Evolutionary conservation across 2,113 vertebrate genomes (phyloP), one percentile per base, ranked within the genome.

Genomic region (Phycodurus eques): DNA sequence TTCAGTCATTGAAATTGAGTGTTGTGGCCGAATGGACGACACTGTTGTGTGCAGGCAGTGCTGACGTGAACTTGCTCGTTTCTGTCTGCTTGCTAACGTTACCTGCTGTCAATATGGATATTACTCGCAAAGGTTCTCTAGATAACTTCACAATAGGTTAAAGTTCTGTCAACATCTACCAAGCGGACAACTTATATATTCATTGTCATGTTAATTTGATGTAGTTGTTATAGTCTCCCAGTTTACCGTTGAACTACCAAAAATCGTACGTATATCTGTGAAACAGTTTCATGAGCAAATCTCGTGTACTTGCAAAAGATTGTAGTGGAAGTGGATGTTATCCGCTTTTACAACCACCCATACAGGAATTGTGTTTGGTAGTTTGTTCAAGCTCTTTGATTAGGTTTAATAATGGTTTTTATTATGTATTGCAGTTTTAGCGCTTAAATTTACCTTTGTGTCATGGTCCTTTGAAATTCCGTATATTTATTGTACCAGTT

Each of bases 11-110:
- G 7, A 47, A 66, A n/a, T 1, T 10, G 9, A 39, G 8, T 54
- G 0, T 46, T 69, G 42, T 0, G 6, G 8, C 12, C 15, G 39
- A 35, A 56, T 12, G 11, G 10, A 47, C 31, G 53, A 4, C 39
- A 7, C 20, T 5, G 6, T 20, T 17, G 35, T 53, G 66, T 68
- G 62, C 68, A 77, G 73, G 70, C 77, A 51, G 13, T 70, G 83
- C 83, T 88, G 85, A 85, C 84, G 84, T 76, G 71, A 75, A 78
- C 76, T 80, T 83, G 79, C 81, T 65, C 76, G 69, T 70, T 75
- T 10, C 75, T 83, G 85, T 81, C 78, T 75, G 14, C 8, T 27
- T 62, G 79, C 42, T 80, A 83, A 73, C 47, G 46, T 70, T 77
- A 61, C 56, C 70, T 51, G 63, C 72, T 87, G 81, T 78, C 83